Base-by-base conservation (phyloP, 2,113 vertebrate species). In the Trochalopteron elliotii region DNA sequence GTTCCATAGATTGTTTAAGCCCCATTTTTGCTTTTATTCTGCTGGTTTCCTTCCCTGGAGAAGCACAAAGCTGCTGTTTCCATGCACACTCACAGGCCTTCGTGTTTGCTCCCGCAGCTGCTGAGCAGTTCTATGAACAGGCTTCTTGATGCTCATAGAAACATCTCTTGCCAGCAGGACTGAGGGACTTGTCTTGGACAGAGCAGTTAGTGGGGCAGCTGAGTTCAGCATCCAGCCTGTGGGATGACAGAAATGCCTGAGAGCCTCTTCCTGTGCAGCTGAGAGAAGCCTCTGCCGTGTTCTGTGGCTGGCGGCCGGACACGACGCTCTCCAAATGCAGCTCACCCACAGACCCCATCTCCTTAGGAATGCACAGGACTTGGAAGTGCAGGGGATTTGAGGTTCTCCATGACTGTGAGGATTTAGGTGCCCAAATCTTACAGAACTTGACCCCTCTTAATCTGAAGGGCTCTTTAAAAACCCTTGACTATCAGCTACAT, bases 381-480 rank as follows among this genome's bases (percentile, higher is more conserved):
- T 57, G 1, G 31, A n/a, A 89, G 35, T 50, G 57, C 47, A 21
- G 52, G 7, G 30, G 7, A 45, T 74, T 63, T 27, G 50, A 78
- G n/a, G 15, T 80, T 86, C 69, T 77, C 7, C 50, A 6, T 18
- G 25, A 59, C 75, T 47, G 19, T 25, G 63, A n/a, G 56, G 47
- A 63, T 59, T 79, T 63, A 72, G 75, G 35, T 77, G 71, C 37
- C 40, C 55, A 67, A 8, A 47, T 67, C 55, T 94, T 60, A 35
- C 16, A 75, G 31, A 81, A 67, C 37, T 74, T 63, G 50, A 72
- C 60, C 47, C 61, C n/a, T 33, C 45, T 77, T 77, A 35, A 88
- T 88, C 84, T 65, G n/a, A 87, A 86, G 47, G 31, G n/a, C 52
- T 78, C 76, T 94, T 90, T 11, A 83, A 83, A 69, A 81, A n/a